Evolutionary conservation across 1,140 invertebrate species (phyloP).

Genomic region (Sarcophaga bullata): DNA sequence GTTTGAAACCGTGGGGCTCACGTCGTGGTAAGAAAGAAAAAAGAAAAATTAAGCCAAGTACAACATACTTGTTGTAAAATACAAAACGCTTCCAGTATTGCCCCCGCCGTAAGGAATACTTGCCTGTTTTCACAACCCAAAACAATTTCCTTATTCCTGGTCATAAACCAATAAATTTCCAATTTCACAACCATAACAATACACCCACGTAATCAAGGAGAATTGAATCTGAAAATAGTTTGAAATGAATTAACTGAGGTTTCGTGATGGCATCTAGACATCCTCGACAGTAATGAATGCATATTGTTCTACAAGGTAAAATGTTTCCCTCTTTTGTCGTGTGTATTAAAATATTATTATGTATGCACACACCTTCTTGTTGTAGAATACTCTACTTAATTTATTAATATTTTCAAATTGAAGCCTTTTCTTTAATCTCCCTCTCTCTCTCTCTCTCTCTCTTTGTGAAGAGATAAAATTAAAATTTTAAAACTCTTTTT

Average conservation of each 20-base stretch:
- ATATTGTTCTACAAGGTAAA: neutral
- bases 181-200: neutral
- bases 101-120: too few relatives aligned
- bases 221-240: neutral
- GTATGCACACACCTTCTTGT: neutral
- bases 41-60: too few relatives aligned
- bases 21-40: too few relatives aligned
- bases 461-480: too few relatives aligned
- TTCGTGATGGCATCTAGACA: conserved; percentile 7
- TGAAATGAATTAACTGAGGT: conserved; percentile 1
- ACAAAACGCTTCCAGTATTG: too few relatives aligned
- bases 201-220: neutral
- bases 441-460: too few relatives aligned
- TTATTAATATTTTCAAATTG: conserved; percentile 22
- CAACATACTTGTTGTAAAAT: too few relatives aligned
- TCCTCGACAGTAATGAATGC: neutral
- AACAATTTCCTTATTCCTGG: too few relatives aligned
- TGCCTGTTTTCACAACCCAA: too few relatives aligned
- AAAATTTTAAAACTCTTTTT: too few relatives aligned
- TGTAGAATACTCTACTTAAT: neutral
- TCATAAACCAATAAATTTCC: too few relatives aligned
- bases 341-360: neutral
- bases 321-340: neutral
- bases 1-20: too few relatives aligned
- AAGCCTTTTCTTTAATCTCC: neutral